Evolutionary conservation across 2,797 vertebrate species (phyloP), one percentile per base, ranked within the genome.

Genomic region (Malurus leucopterus): DNA sequence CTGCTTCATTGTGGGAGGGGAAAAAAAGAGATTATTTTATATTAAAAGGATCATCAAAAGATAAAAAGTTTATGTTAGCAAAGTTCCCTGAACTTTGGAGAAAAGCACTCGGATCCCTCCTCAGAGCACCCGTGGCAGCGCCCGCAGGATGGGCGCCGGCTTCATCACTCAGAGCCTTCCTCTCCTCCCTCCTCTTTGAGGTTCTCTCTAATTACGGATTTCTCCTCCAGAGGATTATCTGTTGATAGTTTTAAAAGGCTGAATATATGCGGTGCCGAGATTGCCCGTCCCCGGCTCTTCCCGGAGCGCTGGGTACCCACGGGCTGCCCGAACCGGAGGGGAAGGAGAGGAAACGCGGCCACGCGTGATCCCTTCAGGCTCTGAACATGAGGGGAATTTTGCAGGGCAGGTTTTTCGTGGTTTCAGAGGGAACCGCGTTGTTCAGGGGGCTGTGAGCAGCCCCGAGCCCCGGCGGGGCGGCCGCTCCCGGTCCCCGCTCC

Each of bases 21-120:
- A 10, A 15, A 15, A 55, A 58, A 59, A 41, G 84, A 91, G 75
- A 95, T 95, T 92, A 94, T 95, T 96, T 95, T 89, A 95, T 95
- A 96, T 96, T 93, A 95, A 95, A 82, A 91, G 94, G 88, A 91
- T 96, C 92, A 86, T 96, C 93, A 89, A 91, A 92, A 93, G 95
- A 96, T 95, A 84, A 92, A 83, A 91, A 92, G 93, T 93, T 94
- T 77, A 91, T 94, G 87, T 91, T 95, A 90, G 49, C 75, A 36
- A 64, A 94, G 93, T 95, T 90, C 76, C 73, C 86, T 90, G 95
- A 95, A 96, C 95, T 95, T 78, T 86, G 70, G 62, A 40, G 81
- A 57, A 77, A 93, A 91, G 67, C 59, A 12, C 64, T 87, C 43
- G 69, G 61, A 36, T 54, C 68, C 40, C 40, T 65, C 40, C 40